phyloP scores from a whole-genome alignment of 2,113 vertebrate species.

The Emydocephalus ijimae region DNA sequence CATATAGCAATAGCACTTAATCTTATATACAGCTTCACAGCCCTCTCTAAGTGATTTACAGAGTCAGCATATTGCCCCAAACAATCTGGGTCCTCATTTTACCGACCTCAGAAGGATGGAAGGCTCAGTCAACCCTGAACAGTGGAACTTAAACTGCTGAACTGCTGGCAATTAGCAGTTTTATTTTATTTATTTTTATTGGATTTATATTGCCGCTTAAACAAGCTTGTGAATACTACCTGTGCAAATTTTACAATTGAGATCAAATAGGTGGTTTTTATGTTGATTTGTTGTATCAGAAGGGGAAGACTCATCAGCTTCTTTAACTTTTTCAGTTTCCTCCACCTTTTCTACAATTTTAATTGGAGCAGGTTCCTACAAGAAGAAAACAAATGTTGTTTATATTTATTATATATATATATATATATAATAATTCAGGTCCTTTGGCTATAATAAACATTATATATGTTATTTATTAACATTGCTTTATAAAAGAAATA shows the following conservation, averaged over 20 bases:
- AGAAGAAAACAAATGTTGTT: conserved; percentile 13
- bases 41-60: too few relatives aligned
- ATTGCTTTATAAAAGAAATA: neutral
- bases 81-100: too few relatives aligned
- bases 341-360: conserved; percentile 77
- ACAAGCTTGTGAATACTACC: conserved; percentile 69
- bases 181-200: too few relatives aligned
- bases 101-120: too few relatives aligned
- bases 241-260: conserved; percentile 98
- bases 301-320: conserved; percentile 70
- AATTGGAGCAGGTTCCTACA: conserved; percentile 68
- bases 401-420: too few relatives aligned
- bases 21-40: too few relatives aligned
- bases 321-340: conserved; percentile 77
- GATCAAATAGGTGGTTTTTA: conserved; percentile 95
- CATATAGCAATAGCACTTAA: neutral
- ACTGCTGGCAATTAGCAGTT: too few relatives aligned
- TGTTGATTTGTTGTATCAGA: conserved; percentile 90
- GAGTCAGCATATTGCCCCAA: too few relatives aligned
- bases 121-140: too few relatives aligned
- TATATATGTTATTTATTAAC: neutral
- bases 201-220: neutral
- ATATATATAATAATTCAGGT: too few relatives aligned
- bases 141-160: too few relatives aligned
- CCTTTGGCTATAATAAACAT: neutral